These are phyloP conservation scores for Labeo rohita DNA, from an alignment of 2,113 vertebrate species.

Conservation along the genomic window DNA sequence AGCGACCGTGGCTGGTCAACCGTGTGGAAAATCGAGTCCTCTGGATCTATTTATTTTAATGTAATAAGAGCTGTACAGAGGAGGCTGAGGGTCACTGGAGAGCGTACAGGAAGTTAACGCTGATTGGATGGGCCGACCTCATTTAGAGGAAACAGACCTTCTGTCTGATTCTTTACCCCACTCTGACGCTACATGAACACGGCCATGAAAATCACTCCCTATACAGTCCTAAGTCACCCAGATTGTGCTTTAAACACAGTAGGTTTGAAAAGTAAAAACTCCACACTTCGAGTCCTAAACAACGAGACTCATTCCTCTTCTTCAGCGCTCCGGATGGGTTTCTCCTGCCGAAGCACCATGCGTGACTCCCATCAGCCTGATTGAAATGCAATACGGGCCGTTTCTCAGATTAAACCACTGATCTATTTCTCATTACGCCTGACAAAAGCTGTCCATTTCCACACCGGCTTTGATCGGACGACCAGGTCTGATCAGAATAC, in stretches of 20 bases:
- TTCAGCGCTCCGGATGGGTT: too few relatives aligned
- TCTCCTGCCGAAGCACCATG: not conserved
- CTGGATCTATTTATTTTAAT: slow-evolving; percentile 68
- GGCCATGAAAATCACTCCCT: not conserved
- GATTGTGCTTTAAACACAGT: not conserved
- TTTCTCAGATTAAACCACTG: slow-evolving; percentile 56
- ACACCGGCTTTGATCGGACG: slow-evolving; percentile 22
- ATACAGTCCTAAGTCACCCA: too few relatives aligned
- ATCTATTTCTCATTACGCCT: slow-evolving; percentile 61
- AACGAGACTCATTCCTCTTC: not conserved
- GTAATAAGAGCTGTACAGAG: slow-evolving; percentile 31
- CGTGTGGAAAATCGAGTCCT: slow-evolving; percentile 64
- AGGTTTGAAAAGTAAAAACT: not conserved
- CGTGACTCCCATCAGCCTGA: slow-evolving; percentile 33
- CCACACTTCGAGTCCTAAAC: not conserved
- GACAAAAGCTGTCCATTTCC: slow-evolving; percentile 51
- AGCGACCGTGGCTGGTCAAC: slow-evolving; percentile 5
- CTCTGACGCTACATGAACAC: not conserved
- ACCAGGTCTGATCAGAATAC: slow-evolving; percentile 43
- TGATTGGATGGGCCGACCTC: not conserved
- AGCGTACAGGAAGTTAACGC: not conserved
- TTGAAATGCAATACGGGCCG: slow-evolving; percentile 48
- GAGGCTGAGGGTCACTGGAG: not conserved
- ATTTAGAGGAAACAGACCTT: not conserved
- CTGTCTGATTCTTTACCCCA: not conserved